Conservation (phyloP, 2,113 vertebrate species). For the Gallinago jamesoni region DNA sequence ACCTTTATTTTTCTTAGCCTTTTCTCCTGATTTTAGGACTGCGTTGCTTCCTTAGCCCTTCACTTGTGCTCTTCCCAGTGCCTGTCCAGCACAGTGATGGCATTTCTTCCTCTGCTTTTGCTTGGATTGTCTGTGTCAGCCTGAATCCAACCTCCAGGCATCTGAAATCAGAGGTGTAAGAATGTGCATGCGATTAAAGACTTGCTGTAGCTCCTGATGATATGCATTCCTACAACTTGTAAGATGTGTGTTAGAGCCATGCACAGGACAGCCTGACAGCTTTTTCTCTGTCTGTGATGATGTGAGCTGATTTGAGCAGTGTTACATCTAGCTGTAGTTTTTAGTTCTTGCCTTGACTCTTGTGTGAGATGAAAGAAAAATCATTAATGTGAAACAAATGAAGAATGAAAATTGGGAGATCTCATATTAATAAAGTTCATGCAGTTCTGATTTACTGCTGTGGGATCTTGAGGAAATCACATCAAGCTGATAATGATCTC, state of each 20-base stretch:
- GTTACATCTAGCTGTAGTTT: not conserved
- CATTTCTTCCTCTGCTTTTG: not conserved
- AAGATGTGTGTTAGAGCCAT: not conserved
- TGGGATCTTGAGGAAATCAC: not conserved
- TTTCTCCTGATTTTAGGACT: not conserved
- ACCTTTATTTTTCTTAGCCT: not conserved
- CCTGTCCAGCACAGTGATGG: not conserved
- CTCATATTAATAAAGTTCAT: not conserved
- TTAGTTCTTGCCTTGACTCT: not conserved
- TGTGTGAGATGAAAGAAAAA: not conserved
- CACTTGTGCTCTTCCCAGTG: not conserved
- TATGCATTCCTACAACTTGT: not conserved
- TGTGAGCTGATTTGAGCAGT: not conserved
- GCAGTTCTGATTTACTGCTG: not conserved
- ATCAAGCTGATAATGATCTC: not conserved
- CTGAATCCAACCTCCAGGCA: not conserved
- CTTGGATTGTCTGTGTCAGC: not conserved
- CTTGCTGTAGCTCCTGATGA: not conserved
- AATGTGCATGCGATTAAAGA: not conserved
- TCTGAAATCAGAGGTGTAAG: not conserved
- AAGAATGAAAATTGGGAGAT: not conserved
- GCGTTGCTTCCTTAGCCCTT: not conserved
- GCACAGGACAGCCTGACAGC: not conserved
- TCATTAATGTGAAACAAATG: rapidly evolving
- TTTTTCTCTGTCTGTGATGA: not conserved